phyloP scores from a whole-genome alignment of 2,888 invertebrate species.

The Melikaiella ostensackeni region DNA sequence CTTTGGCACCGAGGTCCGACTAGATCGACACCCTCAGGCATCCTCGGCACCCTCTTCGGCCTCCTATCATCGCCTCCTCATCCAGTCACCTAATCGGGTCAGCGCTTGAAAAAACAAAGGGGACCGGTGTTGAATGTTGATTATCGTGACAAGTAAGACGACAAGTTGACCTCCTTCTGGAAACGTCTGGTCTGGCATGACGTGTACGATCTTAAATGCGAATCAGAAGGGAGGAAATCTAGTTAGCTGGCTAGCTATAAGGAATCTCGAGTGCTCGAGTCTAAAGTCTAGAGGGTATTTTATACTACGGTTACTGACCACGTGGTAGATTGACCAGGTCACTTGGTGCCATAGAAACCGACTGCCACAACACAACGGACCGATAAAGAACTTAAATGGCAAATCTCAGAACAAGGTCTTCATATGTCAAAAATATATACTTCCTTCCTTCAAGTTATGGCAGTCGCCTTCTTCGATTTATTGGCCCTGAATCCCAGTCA shows the following conservation, averaged over 20 bases:
- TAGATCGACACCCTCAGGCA: slow-evolving; percentile 59
- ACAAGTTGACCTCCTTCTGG: slow-evolving; percentile 51
- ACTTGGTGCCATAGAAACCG: slow-evolving; percentile 72
- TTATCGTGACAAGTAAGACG: slow-evolving; percentile 52
- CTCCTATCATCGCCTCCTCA: slow-evolving; percentile 57
- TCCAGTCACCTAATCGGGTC: slow-evolving; percentile 48
- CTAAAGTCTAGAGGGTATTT: slow-evolving; percentile 34
- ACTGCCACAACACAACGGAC: slow-evolving; percentile 68
- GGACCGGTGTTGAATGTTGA: slow-evolving; percentile 50
- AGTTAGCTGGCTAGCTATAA: slow-evolving; percentile 14
- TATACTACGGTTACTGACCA: slow-evolving; percentile 68
- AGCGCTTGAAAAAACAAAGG: slow-evolving; percentile 54
- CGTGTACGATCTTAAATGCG: slow-evolving; percentile 58
- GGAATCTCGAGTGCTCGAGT: slow-evolving; percentile 49
- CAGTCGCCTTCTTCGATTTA: slow-evolving; percentile 36
- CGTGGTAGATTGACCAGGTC: slow-evolving; percentile 76
- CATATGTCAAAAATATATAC: slow-evolving; percentile 44
- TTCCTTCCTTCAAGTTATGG: slow-evolving; percentile 21
- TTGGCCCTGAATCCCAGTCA: slow-evolving; percentile 4
- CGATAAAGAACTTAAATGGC: slow-evolving; percentile 62
- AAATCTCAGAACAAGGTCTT: slow-evolving; percentile 70
- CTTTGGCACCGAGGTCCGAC: slow-evolving; percentile 61
- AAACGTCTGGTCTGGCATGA: slow-evolving; percentile 18
- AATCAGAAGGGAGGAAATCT: slow-evolving; percentile 43
- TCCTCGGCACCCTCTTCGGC: slow-evolving; percentile 59